These are phyloP conservation scores for Prenolepis imparis DNA, from an alignment of 2,888 invertebrate species.

Conservation along the genomic window DNA sequence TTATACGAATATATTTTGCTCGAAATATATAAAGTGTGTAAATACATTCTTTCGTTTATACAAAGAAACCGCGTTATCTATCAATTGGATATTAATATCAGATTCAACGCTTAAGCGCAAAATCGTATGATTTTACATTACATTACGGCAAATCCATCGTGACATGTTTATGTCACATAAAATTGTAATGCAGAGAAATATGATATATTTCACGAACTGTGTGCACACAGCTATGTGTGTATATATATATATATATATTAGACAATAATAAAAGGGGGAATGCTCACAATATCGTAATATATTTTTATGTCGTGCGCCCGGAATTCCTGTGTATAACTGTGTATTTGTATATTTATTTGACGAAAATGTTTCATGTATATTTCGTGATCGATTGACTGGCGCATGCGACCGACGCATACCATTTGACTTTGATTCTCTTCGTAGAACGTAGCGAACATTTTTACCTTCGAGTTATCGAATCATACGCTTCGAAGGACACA, in stretches of 20 bases:
- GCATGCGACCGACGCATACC: slow-evolving; percentile 71
- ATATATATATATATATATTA: slow-evolving; percentile 61
- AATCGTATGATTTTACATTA: slow-evolving; percentile 13
- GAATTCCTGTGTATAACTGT: slow-evolving; percentile 65
- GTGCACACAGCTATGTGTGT: slow-evolving; percentile 2
- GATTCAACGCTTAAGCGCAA: background rate
- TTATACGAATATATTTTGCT: background rate
- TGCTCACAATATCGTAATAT: slow-evolving; percentile 58
- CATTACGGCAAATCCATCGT: slow-evolving; percentile 17
- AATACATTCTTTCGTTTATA: background rate
- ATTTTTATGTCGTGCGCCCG: slow-evolving; percentile 68
- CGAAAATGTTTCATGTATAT: slow-evolving; percentile 69
- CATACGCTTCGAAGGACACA: slow-evolving; percentile 29
- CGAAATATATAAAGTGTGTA: background rate
- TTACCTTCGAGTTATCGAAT: slow-evolving; percentile 55
- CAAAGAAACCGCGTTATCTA: background rate
- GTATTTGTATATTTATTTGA: slow-evolving; percentile 73
- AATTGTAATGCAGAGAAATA: slow-evolving; percentile 22
- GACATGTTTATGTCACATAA: slow-evolving; percentile 45
- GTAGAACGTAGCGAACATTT: slow-evolving; percentile 66
- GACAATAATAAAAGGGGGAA: slow-evolving; percentile 70
- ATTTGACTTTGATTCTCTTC: slow-evolving; percentile 67
- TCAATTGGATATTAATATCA: background rate
- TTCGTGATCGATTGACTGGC: slow-evolving; percentile 68
- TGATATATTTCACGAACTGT: slow-evolving; percentile 60